A percentile compares a stretch with the other conserved stretches of the same genome.
These are phyloP conservation scores for Benitochromis conjunctus DNA, from an alignment of 2,113 vertebrate genomes.

Conservation along the genomic window DNA sequence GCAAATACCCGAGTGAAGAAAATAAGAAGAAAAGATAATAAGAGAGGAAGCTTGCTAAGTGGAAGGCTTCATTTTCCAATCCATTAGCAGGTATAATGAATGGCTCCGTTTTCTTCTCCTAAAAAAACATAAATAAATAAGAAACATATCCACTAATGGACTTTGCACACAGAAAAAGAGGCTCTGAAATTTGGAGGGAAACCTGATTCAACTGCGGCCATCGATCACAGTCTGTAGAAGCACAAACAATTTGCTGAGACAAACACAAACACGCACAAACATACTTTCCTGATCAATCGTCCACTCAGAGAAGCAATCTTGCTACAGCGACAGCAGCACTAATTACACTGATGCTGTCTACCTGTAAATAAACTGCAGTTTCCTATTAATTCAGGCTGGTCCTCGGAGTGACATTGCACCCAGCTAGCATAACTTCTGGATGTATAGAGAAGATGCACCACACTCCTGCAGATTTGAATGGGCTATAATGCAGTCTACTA, in stretches of 20 bases:
- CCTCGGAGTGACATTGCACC: neutral
- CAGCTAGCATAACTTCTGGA: neutral
- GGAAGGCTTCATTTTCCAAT: slow-evolving; percentile 17
- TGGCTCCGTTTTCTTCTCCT: neutral
- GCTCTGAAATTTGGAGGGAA: neutral
- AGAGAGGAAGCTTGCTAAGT: neutral
- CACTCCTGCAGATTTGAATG: neutral
- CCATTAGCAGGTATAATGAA: slow-evolving; percentile 40
- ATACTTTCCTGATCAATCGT: neutral
- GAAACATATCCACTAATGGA: slow-evolving; percentile 20
- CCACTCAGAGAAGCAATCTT: neutral
- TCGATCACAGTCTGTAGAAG: slow-evolving; percentile 13
- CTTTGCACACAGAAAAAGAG: neutral
- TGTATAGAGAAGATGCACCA: neutral
- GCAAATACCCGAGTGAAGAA: neutral
- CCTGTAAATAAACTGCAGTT: neutral
- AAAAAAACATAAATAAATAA: neutral
- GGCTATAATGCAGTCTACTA: neutral
- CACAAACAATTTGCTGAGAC: slow-evolving; percentile 1
- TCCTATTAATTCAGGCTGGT: neutral
- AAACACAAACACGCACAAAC: neutral
- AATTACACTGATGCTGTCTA: neutral
- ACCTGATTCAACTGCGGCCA: neutral
- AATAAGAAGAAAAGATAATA: neutral
- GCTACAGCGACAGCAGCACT: neutral